Base-by-base conservation (phyloP, 1,140 invertebrate genomes). In the Drosophila kepulauana region DNA sequence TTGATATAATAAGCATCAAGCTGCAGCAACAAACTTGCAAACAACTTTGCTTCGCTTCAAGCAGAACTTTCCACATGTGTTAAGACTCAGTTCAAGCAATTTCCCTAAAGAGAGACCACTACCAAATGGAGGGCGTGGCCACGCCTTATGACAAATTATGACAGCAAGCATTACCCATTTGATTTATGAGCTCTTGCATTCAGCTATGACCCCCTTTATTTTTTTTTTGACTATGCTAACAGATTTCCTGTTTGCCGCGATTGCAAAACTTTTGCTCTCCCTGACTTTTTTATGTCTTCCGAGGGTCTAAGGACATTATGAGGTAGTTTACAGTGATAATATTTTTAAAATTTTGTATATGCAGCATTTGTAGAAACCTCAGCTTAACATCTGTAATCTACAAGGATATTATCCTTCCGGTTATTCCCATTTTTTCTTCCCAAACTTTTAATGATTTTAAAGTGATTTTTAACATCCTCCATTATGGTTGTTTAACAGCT, bases 101-200 rank as follows among this genome's bases (percentile, higher is more conserved):
- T 68, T 49, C 61, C 43, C 16, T 10, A 33, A 28, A 33, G 33
- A 20, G 33, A 20, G 35, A 16, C 10, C 41, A 25, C 48, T 57
- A 16, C 20, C 54, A 62, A 73, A 63, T 56, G 45, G 75, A 67
- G 75, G 85, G 85, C 81, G 85, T 85, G 72, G 46, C 72, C 71
- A 59, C 48, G 67, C 68, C 72, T 69, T 56, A 70, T 89, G 85
- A 89, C 81, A 89, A 89, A 89, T 89, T 89, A 89, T 89, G 85
- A 89, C 85, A 89, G 81, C 69, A 38, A 62, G 75, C 65, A 81
- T 79, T 85, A 73, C 64, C 76, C 54, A n/a, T 58, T 71, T 89
- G 85, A 89, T 89, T 89, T 89, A 89, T 89, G 81, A 63, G 35
- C 48, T 49, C 38, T 45, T 63, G 73, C 77, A 75, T 80, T 80